These are phyloP conservation scores for Agonum fuliginosum DNA, from an alignment of 2,888 invertebrate genomes.

Conservation along the genomic window DNA sequence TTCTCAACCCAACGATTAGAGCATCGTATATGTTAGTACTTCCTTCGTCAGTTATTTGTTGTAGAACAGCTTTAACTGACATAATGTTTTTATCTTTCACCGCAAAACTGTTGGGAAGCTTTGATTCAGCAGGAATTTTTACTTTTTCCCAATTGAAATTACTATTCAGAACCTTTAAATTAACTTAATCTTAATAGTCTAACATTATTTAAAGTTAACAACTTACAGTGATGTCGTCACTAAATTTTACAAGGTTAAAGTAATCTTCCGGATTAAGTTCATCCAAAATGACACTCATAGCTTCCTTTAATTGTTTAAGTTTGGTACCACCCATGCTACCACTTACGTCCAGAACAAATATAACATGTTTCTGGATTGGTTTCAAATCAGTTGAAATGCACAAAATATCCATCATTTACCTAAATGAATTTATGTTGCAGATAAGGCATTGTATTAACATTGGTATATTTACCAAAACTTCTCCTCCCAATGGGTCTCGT, in stretches of 20 bases:
- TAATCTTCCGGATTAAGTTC: conserved; percentile 76
- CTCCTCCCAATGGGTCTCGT: conserved; percentile 73
- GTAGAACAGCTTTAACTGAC: conserved; percentile 75
- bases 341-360: conserved; percentile 74
- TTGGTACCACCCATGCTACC: conserved; percentile 74
- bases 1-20: conserved; percentile 71
- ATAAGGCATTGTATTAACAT: too few relatives aligned
- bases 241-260: conserved; percentile 79
- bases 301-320: conserved; percentile 72
- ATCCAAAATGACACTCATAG: conserved; percentile 77
- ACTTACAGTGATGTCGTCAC: conserved; percentile 27
- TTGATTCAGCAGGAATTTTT: too few relatives aligned
- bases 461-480: conserved; percentile 61
- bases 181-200: too few relatives aligned
- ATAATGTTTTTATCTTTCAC: conserved; percentile 74
- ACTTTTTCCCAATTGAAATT: conserved; percentile 50
- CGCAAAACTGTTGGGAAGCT: conserved; percentile 72
- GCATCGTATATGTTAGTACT: conserved; percentile 80
- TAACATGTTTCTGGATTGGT: conserved; percentile 71
- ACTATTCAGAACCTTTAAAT: neutral
- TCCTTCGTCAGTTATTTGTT: conserved; percentile 73
- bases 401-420: conserved; percentile 72
- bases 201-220: too few relatives aligned
- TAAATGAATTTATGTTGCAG: too few relatives aligned
- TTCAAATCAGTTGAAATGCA: conserved; percentile 72